These are phyloP conservation scores for Bettongia penicillata DNA, from an alignment of 2,113 vertebrate species.

Conservation along the genomic window DNA sequence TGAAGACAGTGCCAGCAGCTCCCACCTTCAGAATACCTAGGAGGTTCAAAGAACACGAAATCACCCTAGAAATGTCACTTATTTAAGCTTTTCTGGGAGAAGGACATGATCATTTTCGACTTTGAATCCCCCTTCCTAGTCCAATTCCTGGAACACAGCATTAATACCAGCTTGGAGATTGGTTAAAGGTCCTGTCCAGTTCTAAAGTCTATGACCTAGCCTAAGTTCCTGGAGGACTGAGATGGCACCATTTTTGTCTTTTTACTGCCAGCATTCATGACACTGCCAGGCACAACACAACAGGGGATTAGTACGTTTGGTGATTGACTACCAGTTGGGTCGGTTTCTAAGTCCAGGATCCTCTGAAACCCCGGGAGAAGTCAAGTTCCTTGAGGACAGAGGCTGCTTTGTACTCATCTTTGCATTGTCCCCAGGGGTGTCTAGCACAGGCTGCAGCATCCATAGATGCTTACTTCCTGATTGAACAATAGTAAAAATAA, in stretches of 20 bases:
- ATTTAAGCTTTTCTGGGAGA: neutral
- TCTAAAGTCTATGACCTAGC: neutral
- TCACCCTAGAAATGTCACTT: neutral
- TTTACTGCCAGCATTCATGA: neutral
- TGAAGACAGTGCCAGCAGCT: too few relatives aligned
- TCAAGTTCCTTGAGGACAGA: too few relatives aligned
- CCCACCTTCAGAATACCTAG: neutral
- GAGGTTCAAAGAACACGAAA: neutral
- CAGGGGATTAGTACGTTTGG: neutral
- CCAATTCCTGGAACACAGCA: too few relatives aligned
- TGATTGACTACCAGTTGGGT: neutral
- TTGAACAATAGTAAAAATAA: neutral
- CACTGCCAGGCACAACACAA: neutral
- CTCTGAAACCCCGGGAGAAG: too few relatives aligned
- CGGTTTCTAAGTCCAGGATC: neutral
- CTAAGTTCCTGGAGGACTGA: neutral
- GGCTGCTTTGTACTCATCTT: neutral
- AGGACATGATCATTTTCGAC: neutral
- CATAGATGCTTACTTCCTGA: neutral
- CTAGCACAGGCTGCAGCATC: neutral
- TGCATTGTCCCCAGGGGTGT: neutral
- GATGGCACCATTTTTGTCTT: neutral
- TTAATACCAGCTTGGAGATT: neutral
- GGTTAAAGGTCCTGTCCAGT: neutral
- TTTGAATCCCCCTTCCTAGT: neutral